Conservation (phyloP, 1,140 invertebrate species). For the Drosophila cardini region DNA sequence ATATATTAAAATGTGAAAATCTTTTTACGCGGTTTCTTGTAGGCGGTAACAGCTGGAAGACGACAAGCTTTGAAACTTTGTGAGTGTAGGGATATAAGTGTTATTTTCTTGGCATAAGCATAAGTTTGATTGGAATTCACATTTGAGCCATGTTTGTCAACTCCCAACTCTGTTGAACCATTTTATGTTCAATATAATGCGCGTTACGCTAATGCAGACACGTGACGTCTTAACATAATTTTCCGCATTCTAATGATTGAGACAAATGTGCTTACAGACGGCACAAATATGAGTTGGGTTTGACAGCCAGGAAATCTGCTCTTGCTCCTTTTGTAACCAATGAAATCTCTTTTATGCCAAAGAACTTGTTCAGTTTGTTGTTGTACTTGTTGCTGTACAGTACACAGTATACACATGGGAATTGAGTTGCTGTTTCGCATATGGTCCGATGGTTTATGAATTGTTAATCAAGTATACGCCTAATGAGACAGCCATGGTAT, state of each 20-base stretch:
- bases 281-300: neutral
- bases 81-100: neutral
- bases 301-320: slow-evolving; percentile 1
- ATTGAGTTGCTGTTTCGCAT: slow-evolving; percentile 1
- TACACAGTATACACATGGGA: too few species aligned
- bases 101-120: neutral
- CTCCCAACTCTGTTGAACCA: neutral
- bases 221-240: slow-evolving; percentile 52
- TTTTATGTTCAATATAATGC: slow-evolving; percentile 30
- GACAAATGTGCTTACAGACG: slow-evolving; percentile 31
- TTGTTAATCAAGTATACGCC: slow-evolving; percentile 52
- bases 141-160: slow-evolving; percentile 3
- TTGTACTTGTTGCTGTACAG: slow-evolving; percentile 39
- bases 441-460: slow-evolving; percentile 59
- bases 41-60: slow-evolving; percentile 31
- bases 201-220: slow-evolving; percentile 54
- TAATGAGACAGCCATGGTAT: slow-evolving; percentile 60
- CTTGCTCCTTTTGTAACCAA: neutral
- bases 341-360: neutral
- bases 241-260: slow-evolving; percentile 47
- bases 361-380: neutral
- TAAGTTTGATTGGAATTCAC: slow-evolving; percentile 1
- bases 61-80: slow-evolving; percentile 14
- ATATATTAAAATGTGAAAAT: slow-evolving; percentile 11
- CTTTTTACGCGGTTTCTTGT: neutral